Percentiles rank a stretch among this genome's conserved stretches.
phyloP scores from a whole-genome alignment of 1,140 invertebrate species.

The Centruroides vittatus region DNA sequence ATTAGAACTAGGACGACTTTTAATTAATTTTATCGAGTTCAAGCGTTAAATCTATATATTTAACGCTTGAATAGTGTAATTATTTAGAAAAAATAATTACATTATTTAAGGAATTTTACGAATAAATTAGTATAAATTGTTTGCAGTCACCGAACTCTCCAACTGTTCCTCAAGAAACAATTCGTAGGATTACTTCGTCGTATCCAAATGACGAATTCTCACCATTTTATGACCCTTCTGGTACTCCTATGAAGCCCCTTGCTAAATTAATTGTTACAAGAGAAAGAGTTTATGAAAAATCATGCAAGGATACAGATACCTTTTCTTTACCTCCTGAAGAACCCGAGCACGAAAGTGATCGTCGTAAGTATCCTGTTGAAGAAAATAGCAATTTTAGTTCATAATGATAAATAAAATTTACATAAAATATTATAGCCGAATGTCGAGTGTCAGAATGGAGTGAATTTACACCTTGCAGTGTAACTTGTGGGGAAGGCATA shows the following conservation, averaged over 20 bases:
- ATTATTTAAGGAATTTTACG: no score
- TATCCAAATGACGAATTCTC: conserved; percentile 28
- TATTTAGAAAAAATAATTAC: no score
- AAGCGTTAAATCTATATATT: no score
- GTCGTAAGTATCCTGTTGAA: not conserved
- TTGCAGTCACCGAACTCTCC: conserved; percentile 28
- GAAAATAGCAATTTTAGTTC: no score
- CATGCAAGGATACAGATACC: not conserved
- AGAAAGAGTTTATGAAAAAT: conserved; percentile 15
- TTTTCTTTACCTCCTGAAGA: no score
- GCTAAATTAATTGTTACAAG: conserved; percentile 22
- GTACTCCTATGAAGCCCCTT: conserved; percentile 30
- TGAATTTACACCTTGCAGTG: conserved; percentile 36
- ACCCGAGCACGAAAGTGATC: no score
- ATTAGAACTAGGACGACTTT: no score
- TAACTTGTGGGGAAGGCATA: conserved; percentile 37
- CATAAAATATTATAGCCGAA: conserved; percentile 16
- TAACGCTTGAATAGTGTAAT: no score
- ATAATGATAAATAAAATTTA: no score
- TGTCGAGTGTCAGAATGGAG: conserved; percentile 39
- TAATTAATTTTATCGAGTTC: no score
- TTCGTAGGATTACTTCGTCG: conserved; percentile 32
- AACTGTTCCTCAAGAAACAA: conserved; percentile 32
- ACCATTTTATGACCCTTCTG: conserved; percentile 33
- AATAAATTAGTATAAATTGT: not conserved